phyloP scores from a whole-genome alignment of 2,113 vertebrate species.

The Python bivittatus region DNA sequence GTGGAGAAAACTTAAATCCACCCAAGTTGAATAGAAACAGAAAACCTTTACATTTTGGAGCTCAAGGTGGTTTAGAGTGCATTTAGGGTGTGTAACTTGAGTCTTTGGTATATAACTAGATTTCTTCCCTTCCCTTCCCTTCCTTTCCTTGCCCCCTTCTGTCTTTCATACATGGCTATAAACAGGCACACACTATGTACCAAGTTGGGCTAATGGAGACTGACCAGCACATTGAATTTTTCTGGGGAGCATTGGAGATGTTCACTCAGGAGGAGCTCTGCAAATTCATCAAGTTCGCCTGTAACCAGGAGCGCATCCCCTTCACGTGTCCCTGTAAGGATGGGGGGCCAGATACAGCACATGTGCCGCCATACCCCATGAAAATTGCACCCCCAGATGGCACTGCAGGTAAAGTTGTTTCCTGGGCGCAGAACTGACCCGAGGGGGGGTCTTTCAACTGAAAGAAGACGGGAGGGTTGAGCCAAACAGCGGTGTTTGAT shows the following conservation, averaged over 20 bases:
- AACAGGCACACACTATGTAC: conserved; percentile 97
- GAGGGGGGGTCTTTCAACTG: neutral
- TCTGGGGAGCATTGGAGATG: conserved; percentile 94
- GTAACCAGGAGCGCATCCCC: conserved; percentile 97
- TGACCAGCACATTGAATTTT: conserved; percentile 96
- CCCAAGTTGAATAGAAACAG: neutral
- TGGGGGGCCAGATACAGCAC: conserved; percentile 92
- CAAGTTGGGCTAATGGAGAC: conserved; percentile 99
- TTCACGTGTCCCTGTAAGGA: conserved; percentile 98
- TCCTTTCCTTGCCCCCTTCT: neutral
- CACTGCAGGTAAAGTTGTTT: conserved; percentile 79
- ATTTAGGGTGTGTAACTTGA: neutral
- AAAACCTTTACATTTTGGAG: no score
- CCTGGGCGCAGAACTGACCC: neutral
- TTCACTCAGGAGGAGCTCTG: conserved; percentile 98
- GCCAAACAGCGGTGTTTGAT: no score
- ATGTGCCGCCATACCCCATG: conserved; percentile 97
- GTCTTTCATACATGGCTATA: rapidly evolving
- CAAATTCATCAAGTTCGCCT: conserved; percentile 99
- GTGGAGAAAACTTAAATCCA: no score
- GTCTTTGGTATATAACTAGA: neutral
- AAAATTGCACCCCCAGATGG: conserved; percentile 97
- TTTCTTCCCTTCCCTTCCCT: neutral
- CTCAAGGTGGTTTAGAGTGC: neutral
- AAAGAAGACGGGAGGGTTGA: no score